Evolutionary conservation across 37 sponge, comb jelly and placozoan species (phyloP).

Genomic region (Bolinopsis microptera): DNA sequence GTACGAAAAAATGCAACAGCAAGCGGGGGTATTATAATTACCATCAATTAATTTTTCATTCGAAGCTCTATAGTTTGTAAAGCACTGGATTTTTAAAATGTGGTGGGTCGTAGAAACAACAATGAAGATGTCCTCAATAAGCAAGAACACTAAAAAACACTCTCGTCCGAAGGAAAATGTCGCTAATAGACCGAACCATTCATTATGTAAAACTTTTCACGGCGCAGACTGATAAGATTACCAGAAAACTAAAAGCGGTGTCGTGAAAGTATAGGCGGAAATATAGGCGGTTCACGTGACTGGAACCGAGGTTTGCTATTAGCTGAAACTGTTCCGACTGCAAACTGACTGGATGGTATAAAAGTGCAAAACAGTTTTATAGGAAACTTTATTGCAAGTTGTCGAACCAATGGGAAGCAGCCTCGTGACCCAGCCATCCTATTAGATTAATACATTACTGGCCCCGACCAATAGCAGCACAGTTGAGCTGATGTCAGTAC

Average conservation of each 20-base stretch:
- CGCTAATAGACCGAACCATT: not conserved
- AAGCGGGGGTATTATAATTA: not conserved
- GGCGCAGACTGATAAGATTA: not conserved
- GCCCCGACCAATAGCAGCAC: not conserved
- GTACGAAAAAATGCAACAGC: not conserved
- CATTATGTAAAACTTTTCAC: not conserved
- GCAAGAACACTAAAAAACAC: not conserved
- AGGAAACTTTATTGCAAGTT: not conserved
- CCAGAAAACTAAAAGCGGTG: not conserved
- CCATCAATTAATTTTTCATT: not conserved
- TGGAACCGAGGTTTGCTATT: not conserved
- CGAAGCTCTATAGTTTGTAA: not conserved
- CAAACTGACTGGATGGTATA: not conserved
- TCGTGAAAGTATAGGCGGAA: too few relatives aligned
- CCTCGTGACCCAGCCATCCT: not conserved
- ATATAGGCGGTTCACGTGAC: not conserved
- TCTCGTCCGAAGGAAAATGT: not conserved
- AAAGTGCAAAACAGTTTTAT: not conserved
- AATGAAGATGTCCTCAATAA: not conserved
- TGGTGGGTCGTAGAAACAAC: not conserved
- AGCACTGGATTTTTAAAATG: not conserved
- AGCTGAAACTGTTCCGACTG: not conserved
- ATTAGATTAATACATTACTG: not conserved
- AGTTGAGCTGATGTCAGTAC: not conserved
- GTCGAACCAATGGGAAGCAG: not conserved